Evolutionary conservation across 2,797 vertebrate genomes (phyloP).

Genomic region (Todus mexicanus): DNA sequence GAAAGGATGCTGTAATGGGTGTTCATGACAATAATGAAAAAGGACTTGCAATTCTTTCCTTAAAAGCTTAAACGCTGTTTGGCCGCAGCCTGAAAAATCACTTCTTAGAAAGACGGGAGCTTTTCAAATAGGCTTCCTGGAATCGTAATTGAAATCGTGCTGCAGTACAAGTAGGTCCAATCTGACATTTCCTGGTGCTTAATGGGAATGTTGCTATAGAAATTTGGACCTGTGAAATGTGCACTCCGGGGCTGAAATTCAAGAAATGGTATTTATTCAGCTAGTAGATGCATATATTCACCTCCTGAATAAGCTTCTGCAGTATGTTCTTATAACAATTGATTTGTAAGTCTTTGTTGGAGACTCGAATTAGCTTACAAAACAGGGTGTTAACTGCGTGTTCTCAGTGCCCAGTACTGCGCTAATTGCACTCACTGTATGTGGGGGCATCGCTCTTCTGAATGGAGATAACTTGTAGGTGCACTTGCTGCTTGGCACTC

Average conservation of each 20-base stretch:
- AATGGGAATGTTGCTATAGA: slow-evolving; percentile 53
- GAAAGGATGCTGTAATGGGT: not conserved
- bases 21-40: not conserved
- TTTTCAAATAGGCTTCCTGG: slow-evolving; percentile 41
- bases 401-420: not conserved
- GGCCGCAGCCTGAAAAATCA: not conserved
- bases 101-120: not conserved
- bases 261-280: not conserved
- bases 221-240: slow-evolving; percentile 21
- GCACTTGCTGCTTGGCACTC: not conserved
- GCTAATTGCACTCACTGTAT: not conserved
- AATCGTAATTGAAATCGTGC: slow-evolving; percentile 27
- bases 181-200: slow-evolving; percentile 8
- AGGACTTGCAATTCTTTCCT: not conserved
- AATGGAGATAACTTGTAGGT: not conserved
- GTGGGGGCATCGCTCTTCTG: not conserved
- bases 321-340: not conserved
- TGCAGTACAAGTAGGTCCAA: slow-evolving; percentile 13
- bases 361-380: not conserved
- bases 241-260: not conserved
- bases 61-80: not conserved
- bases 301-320: not conserved
- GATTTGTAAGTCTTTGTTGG: not conserved
- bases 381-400: not conserved
- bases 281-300: not conserved